Percentiles rank a stretch among this genome's conserved stretches.
These are phyloP conservation scores for Ormyrus labotus DNA, from an alignment of 2,888 invertebrate species.

Conservation along the genomic window DNA sequence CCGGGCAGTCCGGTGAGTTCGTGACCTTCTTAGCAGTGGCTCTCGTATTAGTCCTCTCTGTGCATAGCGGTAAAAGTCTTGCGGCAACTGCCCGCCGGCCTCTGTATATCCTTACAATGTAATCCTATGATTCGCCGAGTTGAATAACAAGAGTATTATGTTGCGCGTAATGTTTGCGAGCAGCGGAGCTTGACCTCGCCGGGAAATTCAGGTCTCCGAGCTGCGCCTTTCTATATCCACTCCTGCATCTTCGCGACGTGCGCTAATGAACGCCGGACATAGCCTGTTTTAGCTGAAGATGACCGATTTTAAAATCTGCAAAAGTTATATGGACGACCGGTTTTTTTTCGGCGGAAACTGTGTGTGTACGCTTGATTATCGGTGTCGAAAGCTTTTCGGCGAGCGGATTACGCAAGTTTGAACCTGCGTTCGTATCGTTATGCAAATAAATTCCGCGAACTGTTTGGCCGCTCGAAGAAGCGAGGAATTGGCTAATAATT, in stretches of 20 bases:
- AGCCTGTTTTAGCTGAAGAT: too few species aligned
- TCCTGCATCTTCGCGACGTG: too few species aligned
- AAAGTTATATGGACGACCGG: too few species aligned
- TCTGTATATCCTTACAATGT: slow-evolving; percentile 27
- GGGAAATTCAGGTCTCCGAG: slow-evolving; percentile 31
- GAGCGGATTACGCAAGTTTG: neutral
- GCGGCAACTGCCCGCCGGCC: neutral
- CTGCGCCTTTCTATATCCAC: neutral
- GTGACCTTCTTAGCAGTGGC: slow-evolving; percentile 39
- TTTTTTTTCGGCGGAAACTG: neutral
- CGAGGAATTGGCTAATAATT: neutral
- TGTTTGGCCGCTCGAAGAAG: neutral
- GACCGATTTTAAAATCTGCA: too few species aligned
- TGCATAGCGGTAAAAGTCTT: slow-evolving; percentile 47
- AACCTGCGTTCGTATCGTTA: slow-evolving; percentile 10
- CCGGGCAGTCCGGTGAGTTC: slow-evolving; percentile 19
- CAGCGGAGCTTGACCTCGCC: slow-evolving; percentile 35
- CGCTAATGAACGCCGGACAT: too few species aligned
- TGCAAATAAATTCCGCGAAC: slow-evolving; percentile 37
- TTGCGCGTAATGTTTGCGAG: slow-evolving; percentile 41
- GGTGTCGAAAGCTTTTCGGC: neutral
- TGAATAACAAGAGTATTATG: slow-evolving; percentile 51
- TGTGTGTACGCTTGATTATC: neutral
- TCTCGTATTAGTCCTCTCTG: slow-evolving; percentile 5
- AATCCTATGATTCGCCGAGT: slow-evolving; percentile 48